These are phyloP conservation scores for Polydrusus pterygomalis DNA, from an alignment of 2,888 invertebrate genomes.

Conservation along the genomic window DNA sequence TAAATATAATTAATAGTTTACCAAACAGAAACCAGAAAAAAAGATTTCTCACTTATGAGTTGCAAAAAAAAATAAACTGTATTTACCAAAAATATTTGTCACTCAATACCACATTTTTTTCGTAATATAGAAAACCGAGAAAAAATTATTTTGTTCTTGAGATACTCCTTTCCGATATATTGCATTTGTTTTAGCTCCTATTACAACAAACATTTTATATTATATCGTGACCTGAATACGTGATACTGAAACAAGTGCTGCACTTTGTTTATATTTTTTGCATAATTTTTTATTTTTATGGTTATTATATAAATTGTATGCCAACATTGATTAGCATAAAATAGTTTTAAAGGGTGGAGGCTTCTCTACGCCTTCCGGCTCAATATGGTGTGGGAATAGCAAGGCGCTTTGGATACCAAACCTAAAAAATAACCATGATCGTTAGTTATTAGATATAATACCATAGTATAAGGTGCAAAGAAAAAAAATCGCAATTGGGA, in stretches of 20 bases:
- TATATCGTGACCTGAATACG: constrained; percentile 46
- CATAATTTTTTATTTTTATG: constrained; percentile 12
- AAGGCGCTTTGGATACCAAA: not conserved
- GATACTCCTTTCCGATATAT: not conserved
- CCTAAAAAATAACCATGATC: no score
- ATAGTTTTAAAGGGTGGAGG: constrained; percentile 36
- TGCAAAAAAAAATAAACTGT: not conserved
- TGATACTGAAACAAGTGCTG: constrained; percentile 45
- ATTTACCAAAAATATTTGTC: constrained; percentile 17
- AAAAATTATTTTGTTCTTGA: not conserved
- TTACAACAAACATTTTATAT: constrained; percentile 33
- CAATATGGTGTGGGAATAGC: not conserved
- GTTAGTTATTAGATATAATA: no score
- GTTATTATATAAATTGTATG: constrained; percentile 33
- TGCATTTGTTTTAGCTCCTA: constrained; percentile 22
- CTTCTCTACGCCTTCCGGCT: constrained; percentile 22
- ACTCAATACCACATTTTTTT: constrained; percentile 12
- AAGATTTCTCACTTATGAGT: not conserved
- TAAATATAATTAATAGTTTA: constrained; percentile 3
- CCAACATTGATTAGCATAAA: constrained; percentile 39
- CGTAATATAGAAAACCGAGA: not conserved
- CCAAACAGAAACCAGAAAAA: constrained; percentile 2
- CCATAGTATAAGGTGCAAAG: no score
- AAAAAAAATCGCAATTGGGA: no score
- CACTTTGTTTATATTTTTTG: constrained; percentile 37